Base-by-base conservation (phyloP, 2,888 invertebrate species). In the Rotaria sp. region DNA sequence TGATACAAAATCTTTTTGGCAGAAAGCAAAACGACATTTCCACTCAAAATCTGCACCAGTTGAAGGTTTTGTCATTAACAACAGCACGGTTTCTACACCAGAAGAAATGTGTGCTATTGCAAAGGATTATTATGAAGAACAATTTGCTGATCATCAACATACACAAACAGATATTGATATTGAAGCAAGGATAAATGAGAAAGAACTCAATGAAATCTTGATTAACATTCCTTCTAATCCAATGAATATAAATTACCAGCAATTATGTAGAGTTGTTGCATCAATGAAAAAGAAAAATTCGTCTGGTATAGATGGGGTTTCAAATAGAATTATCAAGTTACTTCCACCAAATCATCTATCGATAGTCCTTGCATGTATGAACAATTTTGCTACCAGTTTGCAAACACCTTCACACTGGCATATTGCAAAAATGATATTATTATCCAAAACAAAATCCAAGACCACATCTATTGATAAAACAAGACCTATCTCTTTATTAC, bases 391-490 rank as follows among this genome's bases (percentile, higher is more conserved):
- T 13, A 21, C 80, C 1, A 26, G 1, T 26, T 45, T 45, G 26
- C 26, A 45, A n/a, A 45, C 45, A 11, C 80, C 80, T 26, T 13
- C 41, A 5, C 80, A 80, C 21, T 80, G 45, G 80, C 80, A 80
- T n/a, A 45, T 45, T 45, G 80, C 80, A 11, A 80, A 45, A 80
- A 80, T 80, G 45, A 80, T 80, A n/a, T n/a, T 80, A n/a, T 45
- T 45, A 45, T 80, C 80, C 3, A 80, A 80, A 45, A 45, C 41
- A 45, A 80, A 80, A 80, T 45, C 45, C 3, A n/a, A 80, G 11
- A 26, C 13, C 26, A 45, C n/a, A 45, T 11, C 41, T 41, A 80
- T 80, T 15, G 45, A 45, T n/a, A n/a, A 80, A 41, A 45, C 80
- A 80, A 41, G 80, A n/a, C 80, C 80, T 0, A 45, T 80, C 8